These are phyloP conservation scores for Cardiocondyla obscurior DNA, from an alignment of 1,140 invertebrate species.

Conservation along the genomic window DNA sequence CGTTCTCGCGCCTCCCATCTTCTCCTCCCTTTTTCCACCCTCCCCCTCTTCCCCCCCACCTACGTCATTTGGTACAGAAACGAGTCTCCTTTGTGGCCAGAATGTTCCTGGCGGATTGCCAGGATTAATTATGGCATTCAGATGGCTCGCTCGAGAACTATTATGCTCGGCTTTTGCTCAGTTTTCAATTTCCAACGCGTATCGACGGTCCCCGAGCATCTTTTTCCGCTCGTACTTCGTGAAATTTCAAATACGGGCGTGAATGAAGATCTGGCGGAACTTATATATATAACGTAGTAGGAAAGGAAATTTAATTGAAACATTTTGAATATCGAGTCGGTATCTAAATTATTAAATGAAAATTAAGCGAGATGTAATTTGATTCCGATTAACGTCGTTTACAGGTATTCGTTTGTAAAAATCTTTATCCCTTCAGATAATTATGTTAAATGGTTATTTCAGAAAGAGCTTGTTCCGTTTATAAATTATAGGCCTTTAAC, in stretches of 20 bases:
- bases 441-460: background rate
- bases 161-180: constrained; percentile 48
- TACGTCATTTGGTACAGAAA: constrained; percentile 17
- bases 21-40: background rate
- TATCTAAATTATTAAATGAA: background rate
- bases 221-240: background rate
- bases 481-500: background rate
- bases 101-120: constrained; percentile 72
- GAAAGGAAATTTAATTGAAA: background rate
- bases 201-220: background rate
- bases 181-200: constrained; percentile 38
- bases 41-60: background rate
- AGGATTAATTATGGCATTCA: constrained; percentile 75
- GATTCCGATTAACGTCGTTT: background rate
- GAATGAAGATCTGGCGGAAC: background rate
- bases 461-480: background rate
- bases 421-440: background rate
- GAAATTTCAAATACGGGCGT: background rate
- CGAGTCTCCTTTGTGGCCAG: constrained; percentile 49
- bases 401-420: background rate
- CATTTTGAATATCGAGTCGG: background rate
- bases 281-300: background rate
- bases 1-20: background rate
- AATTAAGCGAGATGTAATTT: background rate
- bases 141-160: constrained; percentile 44